A percentile compares a stretch with the other conserved stretches of the same genome.
These are phyloP conservation scores for Cosmorhoe ocellata DNA, from an alignment of 2,888 invertebrate species.

Conservation along the genomic window DNA sequence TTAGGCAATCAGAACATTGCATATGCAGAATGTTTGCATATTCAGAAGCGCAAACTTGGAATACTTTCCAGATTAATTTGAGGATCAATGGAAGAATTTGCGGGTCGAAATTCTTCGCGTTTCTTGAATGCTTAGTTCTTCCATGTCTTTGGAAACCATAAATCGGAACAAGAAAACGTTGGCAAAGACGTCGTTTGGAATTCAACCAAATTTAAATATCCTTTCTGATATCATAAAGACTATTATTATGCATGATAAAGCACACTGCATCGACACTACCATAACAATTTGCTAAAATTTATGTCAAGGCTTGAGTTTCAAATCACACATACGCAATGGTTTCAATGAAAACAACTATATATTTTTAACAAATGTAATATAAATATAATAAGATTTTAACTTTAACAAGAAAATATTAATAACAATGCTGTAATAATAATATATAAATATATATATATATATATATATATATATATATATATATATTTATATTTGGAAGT, in stretches of 20 bases:
- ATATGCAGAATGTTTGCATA: constrained; percentile 25
- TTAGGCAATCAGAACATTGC: constrained; percentile 5
- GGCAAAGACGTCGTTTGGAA: constrained; percentile 69
- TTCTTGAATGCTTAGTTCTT: constrained; percentile 44
- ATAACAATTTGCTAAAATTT: too few relatives aligned
- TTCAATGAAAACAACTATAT: too few relatives aligned
- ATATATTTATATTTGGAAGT: too few relatives aligned
- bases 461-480: too few relatives aligned
- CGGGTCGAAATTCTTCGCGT: constrained; percentile 36
- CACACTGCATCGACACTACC: constrained; percentile 45
- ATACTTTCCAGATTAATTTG: constrained; percentile 37
- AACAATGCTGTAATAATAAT: too few relatives aligned
- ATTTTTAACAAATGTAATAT: too few relatives aligned
- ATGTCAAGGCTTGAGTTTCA: too few relatives aligned
- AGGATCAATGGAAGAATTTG: constrained; percentile 39
- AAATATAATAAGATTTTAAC: too few relatives aligned
- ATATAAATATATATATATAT: too few relatives aligned
- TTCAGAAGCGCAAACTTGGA: constrained; percentile 32
- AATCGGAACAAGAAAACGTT: constrained; percentile 62
- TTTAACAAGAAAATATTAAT: too few relatives aligned
- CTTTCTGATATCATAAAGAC: constrained; percentile 64
- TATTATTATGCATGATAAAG: constrained; percentile 59
- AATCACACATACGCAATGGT: too few relatives aligned
- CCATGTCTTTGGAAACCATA: constrained; percentile 53
- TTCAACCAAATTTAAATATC: constrained; percentile 73